Evolutionary conservation across 2,797 vertebrate species (phyloP), one percentile per base, ranked within the genome.

Genomic region (Remorina albescens): DNA sequence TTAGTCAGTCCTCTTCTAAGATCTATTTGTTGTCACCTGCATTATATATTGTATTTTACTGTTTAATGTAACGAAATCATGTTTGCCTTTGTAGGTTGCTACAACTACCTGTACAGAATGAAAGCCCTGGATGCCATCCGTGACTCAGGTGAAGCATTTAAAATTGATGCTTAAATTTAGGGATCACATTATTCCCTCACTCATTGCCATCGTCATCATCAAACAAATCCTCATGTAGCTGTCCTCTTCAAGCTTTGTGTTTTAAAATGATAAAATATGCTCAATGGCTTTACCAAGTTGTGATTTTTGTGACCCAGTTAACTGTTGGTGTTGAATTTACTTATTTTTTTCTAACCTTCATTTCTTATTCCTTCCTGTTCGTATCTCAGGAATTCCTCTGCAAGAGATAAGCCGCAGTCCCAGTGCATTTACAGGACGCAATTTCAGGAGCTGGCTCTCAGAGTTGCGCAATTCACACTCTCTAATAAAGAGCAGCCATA

Each of bases 21-120:
- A 26, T 53, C 28, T 2, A 34, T 6, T 32, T 42, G 2, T 46
- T 53, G 10, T 15, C 18, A 19, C 34, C 10, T 44, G 1, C 34
- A 26, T 1, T 58, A 19, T 4, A 25, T 12, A 0, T n/a, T 51
- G 1, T 6, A 1, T 21, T 18, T 21, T 42, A 50, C 41, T 47
- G 2, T 8, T 0, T 34, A 55, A 21, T 16, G 0, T 34, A 42
- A 72, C 10, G 2, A 16, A 21, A 25, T 0, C 1, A 1, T 36
- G 21, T 71, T 57, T 78, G 2, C 80, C 0, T 80, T 7, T 44
- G 41, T 19, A 99, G 98, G 94, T 83, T 96, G 96, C 87, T 98
- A 93, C 85, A 97, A 98, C 86, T 99, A 99, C 88, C 81, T 99
- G 67, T 98, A 97, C 92, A 94, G 98, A 79, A 99, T 99, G 98